Percentiles rank a stretch among this genome's conserved stretches.
These are phyloP conservation scores for Pteropus rufus DNA, from an alignment of 2,797 vertebrate species.

Conservation along the genomic window DNA sequence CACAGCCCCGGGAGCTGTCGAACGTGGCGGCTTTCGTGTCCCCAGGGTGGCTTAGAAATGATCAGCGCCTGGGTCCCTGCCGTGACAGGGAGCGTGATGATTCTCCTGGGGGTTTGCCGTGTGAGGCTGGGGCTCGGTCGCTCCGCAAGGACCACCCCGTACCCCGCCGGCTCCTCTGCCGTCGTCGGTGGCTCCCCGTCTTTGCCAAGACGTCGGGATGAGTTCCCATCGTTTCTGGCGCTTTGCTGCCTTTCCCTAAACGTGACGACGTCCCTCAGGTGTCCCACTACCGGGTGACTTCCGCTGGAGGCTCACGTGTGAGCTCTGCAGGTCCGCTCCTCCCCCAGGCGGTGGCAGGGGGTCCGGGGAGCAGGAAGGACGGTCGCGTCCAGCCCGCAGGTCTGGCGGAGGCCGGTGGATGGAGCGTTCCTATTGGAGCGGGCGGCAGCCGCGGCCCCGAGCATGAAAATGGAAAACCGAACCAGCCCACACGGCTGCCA, in stretches of 20 bases:
- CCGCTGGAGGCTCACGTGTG: background rate
- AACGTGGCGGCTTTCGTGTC: background rate
- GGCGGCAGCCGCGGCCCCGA: background rate
- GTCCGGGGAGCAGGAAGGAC: background rate
- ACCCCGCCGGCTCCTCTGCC: background rate
- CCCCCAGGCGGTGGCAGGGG: background rate
- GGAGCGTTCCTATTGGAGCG: background rate
- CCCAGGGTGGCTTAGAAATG: background rate
- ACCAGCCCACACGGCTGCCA: too few relatives aligned
- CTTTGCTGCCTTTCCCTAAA: background rate
- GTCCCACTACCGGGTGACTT: background rate
- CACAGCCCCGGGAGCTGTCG: slow-evolving; percentile 46
- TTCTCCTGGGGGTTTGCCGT: background rate
- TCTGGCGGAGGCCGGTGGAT: background rate
- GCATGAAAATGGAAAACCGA: background rate
- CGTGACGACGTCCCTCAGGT: background rate
- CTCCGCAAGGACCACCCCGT: background rate
- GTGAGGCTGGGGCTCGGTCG: too few relatives aligned
- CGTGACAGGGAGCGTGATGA: background rate
- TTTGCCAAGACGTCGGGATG: background rate
- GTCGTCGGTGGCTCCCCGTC: background rate
- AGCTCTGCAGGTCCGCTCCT: background rate
- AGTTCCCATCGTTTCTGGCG: background rate
- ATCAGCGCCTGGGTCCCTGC: too few relatives aligned
- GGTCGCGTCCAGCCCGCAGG: background rate